These are phyloP conservation scores for Habrosyne pyritoides DNA, from an alignment of 2,888 invertebrate genomes.

Conservation along the genomic window DNA sequence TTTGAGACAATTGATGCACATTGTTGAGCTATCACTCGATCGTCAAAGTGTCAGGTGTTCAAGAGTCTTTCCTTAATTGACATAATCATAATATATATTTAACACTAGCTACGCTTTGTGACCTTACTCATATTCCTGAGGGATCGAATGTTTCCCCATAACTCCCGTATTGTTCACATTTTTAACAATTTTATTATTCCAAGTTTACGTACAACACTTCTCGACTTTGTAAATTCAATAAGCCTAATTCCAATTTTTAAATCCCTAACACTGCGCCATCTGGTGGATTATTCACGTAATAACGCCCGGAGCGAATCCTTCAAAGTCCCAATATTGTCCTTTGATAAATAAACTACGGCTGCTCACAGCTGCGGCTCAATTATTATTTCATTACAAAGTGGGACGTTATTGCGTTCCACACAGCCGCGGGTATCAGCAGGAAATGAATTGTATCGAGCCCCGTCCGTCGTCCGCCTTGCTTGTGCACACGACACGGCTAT, in stretches of 20 bases:
- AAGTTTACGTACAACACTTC: not conserved
- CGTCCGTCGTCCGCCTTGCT: not conserved
- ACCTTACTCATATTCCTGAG: too few species aligned
- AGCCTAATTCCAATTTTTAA: not conserved
- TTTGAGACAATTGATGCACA: not conserved
- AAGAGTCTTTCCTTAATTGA: too few species aligned
- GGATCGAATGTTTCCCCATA: too few species aligned
- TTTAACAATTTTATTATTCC: too few species aligned
- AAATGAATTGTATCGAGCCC: constrained; percentile 14
- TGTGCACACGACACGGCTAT: not conserved
- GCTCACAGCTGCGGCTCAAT: constrained; percentile 46
- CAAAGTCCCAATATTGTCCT: constrained; percentile 56
- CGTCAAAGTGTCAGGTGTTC: not conserved
- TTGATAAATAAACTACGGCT: constrained; percentile 52
- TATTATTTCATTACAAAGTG: constrained; percentile 58
- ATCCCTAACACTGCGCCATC: constrained; percentile 15
- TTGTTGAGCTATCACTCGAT: not conserved
- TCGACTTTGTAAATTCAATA: not conserved
- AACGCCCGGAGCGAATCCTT: constrained; percentile 35
- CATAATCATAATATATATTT: too few species aligned
- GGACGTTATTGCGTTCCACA: constrained; percentile 18
- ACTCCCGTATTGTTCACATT: too few species aligned
- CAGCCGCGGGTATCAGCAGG: constrained; percentile 13
- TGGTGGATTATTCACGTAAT: constrained; percentile 28
- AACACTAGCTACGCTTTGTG: too few species aligned